Base-by-base conservation (phyloP, 1,140 invertebrate species). In the Polypedilum pembai region DNA sequence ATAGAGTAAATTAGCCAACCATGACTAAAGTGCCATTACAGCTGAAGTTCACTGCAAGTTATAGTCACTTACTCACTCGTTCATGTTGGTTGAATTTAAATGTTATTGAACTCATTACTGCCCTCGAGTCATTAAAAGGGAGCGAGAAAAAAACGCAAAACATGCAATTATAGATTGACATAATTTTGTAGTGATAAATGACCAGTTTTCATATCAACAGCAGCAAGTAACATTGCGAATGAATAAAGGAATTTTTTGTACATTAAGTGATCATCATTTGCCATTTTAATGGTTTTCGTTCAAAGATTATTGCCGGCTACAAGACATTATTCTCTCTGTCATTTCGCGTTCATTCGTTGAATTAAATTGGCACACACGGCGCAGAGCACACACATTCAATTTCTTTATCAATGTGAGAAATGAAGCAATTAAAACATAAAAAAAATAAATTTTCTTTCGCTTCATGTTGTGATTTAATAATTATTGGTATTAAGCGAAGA, bases 151-250 rank as follows among this genome's bases (percentile, higher is more conserved):
- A 56, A 8, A 45, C 41, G 41, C 41, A 66, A 66, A 69, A 69
- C 65, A 18, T 69, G 65, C 20, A 69, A 69, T 69, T 69, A 69
- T 18, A 69, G 17, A 69, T 69, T 69, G 65, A 69, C 65, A 69
- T 69, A 69, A 69, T 20, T 69, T 69, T 69, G 10, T 21, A n/a
- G 18, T 69, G 65, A 69, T 69, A 69, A 69, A 69, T 69, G 45
- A 56, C 45, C 45, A 56, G 45, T 56, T 56, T 56, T 56, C n/a
- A 56, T 56, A 56, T 56, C 45, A 56, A 56, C 12, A 56, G 45
- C 12, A 56, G 45, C 24, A 33, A 33, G 24, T 3, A 33, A 33
- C 24, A 33, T 33, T 33, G 24, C 24, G 24, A 33, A 33, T 33
- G 24, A 33, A 33, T 33, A 33, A 33, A 33, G 24, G 24, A 33